Evolutionary conservation across 2,113 vertebrate species (phyloP), one percentile per base, ranked within the genome.

Genomic region (Gobio gobio): DNA sequence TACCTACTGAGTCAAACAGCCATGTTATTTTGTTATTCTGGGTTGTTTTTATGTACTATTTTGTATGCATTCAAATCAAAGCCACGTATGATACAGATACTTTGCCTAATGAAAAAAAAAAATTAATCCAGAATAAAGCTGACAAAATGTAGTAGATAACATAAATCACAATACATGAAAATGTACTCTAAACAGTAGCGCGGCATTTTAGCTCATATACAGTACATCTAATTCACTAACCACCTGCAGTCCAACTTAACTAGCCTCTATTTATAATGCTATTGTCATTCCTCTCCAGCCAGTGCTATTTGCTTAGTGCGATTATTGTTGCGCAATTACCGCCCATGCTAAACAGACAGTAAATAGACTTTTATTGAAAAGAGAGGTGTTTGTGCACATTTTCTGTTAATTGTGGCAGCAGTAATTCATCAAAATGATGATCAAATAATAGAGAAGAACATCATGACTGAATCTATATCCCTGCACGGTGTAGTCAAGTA

Each of bases 381-480:
- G 43, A 70, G 33, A 74, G 40, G n/a, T 61, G 36, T n/a, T 43
- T 59, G 76, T 61, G 33, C 22, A 61, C 36, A 43, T 43, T 78
- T 43, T 78, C 33, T 24, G 22, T 78, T 43, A 22, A 78, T 78
- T 7, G 2, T 59, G 36, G 56, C 22, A 13, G 13, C 56, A 78
- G 36, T 59, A 59, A 78, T 78, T 43, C 54, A 61, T 78, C 54
- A 78, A 78, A 78, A 74, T 78, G 51, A 78, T 58, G 51, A 58
- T 58, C 51, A 14, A 43, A 78, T 61, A 58, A 78, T 59, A 36
- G 20, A 43, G 20, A 78, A 59, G 56, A 78, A 61, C 18, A n/a
- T 43, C 12, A 78, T 9, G 36, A 43, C 29, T 18, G 36, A 56
- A 24, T 18, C 24, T 61, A 76, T 54, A 77, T 78, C 22, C 33